Evolutionary conservation across 2,888 invertebrate genomes (phyloP), one percentile per base, ranked within the genome.

Genomic region (Euspilapteryx auroguttella): DNA sequence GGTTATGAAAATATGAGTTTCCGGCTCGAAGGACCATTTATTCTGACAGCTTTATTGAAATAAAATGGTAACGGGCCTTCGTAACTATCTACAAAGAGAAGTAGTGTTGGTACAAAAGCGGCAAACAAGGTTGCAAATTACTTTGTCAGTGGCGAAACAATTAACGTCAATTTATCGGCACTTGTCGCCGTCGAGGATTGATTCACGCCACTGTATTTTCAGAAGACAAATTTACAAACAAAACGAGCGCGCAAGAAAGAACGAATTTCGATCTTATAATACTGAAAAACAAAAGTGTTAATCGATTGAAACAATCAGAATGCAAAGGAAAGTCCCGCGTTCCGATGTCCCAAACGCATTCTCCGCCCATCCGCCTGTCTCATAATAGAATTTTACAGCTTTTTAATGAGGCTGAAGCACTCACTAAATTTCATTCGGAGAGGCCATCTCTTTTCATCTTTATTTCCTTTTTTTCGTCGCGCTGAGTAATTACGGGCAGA

Each of bases 161-260:
- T 71, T 68, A 68, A 63, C 59, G 63, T 65, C 65, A 65, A 65
- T 66, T 57, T 58, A 66, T 68, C 63, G 55, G 55, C 62, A 55
- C 51, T 47, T 62, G 64, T 66, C 68, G 61, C 54, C 65, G 44
- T 38, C n/a, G n/a, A n/a, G n/a, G n/a, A n/a, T n/a, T n/a, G n/a
- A n/a, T n/a, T n/a, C 59, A 47, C 54, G 49, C 54, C 51, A 55
- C 48, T 56, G 46, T 52, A 29, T 36, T 37, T 41, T 41, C 20
- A 6, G 12, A 17, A 26, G 11, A 14, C 2, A 36, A 31, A 34
- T 36, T 36, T 32, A 38, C 33, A 27, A 31, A 34, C 33, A 34
- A n/a, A n/a, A n/a, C n/a, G n/a, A n/a, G n/a, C n/a, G n/a, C n/a
- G n/a, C 38, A 40, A 36, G 32, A 39, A 35, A 30, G 38, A 43